These are phyloP conservation scores for Drosophila macrospina DNA, from an alignment of 2,888 invertebrate genomes.

Conservation along the genomic window DNA sequence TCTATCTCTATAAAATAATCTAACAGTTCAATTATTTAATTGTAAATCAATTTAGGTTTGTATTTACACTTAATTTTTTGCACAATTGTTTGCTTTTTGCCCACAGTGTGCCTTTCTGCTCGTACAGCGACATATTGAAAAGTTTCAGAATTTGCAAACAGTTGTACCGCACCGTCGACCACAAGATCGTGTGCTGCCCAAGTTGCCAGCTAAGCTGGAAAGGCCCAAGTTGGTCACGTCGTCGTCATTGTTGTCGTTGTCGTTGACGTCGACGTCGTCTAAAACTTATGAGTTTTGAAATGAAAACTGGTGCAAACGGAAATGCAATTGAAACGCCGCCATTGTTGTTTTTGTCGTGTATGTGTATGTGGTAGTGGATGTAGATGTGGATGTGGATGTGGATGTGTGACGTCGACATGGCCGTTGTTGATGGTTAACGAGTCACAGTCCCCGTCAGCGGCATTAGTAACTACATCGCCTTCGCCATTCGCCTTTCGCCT, in stretches of 20 bases:
- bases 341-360: slow-evolving; percentile 65
- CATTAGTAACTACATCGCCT: slow-evolving; percentile 15
- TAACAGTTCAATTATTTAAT: not conserved
- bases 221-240: slow-evolving; percentile 73
- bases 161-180: slow-evolving; percentile 74
- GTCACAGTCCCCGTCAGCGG: slow-evolving; percentile 27
- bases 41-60: too few species aligned
- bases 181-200: slow-evolving; percentile 63
- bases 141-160: slow-evolving; percentile 79
- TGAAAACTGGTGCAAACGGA: slow-evolving; percentile 84
- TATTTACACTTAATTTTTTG: slow-evolving; percentile 9
- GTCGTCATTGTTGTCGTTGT: slow-evolving; percentile 26
- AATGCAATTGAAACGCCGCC: slow-evolving; percentile 83
- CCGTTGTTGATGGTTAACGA: slow-evolving; percentile 58
- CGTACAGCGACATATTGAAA: slow-evolving; percentile 72
- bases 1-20: too few species aligned
- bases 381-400: slow-evolving; percentile 30
- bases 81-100: slow-evolving; percentile 16
- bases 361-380: slow-evolving; percentile 33
- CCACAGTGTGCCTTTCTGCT: slow-evolving; percentile 50
- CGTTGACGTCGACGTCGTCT: slow-evolving; percentile 60
- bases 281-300: slow-evolving; percentile 81
- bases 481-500: slow-evolving; percentile 6
- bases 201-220: slow-evolving; percentile 51
- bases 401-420: slow-evolving; percentile 51